phyloP scores from a whole-genome alignment of 2,113 vertebrate genomes.

The Brachionichthys hirsutus region DNA sequence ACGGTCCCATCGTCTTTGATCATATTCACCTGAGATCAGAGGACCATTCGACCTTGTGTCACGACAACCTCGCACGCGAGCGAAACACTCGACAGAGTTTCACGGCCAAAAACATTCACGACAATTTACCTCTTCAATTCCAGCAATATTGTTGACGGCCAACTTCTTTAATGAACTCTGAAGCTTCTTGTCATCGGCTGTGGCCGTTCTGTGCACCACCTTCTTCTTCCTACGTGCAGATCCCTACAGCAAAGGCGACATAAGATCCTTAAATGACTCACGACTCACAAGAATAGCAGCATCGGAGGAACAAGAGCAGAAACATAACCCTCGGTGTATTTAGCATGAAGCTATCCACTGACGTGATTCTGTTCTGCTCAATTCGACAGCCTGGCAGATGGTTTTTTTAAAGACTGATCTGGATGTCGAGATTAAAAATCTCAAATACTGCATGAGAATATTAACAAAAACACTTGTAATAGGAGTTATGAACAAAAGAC shows the following conservation, averaged over 20 bases:
- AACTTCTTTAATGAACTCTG: slow-evolving; percentile 96
- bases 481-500: no score
- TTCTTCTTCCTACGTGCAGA: slow-evolving; percentile 98
- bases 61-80: background rate
- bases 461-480: no score
- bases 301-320: background rate
- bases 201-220: slow-evolving; percentile 98
- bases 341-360: no score
- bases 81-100: no score
- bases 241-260: slow-evolving; percentile 74
- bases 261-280: background rate
- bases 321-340: background rate
- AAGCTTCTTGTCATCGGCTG: slow-evolving; percentile 97
- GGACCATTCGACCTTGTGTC: background rate
- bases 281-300: background rate
- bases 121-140: slow-evolving; percentile 90
- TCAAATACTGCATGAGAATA: no score
- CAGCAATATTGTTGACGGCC: slow-evolving; percentile 96
- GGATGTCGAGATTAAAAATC: no score
- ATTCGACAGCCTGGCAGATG: no score
- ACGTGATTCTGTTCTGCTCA: no score
- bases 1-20: slow-evolving; percentile 97
- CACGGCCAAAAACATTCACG: no score
- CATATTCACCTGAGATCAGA: slow-evolving; percentile 89
- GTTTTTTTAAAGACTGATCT: no score